A percentile compares a stretch with the other conserved stretches of the same genome.
These are phyloP conservation scores for Isichthys henryi DNA, from an alignment of 2,113 vertebrate genomes.

Conservation along the genomic window DNA sequence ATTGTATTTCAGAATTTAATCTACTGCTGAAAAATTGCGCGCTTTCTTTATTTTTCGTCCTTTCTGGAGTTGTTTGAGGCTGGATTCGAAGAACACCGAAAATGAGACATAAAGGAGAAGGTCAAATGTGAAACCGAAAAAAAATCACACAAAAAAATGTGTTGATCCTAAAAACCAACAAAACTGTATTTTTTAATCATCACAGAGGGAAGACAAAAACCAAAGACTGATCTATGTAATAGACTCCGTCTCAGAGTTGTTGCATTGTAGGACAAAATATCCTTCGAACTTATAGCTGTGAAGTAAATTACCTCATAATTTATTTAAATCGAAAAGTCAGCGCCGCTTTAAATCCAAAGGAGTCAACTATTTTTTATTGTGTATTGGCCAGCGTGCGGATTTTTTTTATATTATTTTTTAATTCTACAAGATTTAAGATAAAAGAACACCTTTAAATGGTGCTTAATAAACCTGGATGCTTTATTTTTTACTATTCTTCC, in stretches of 20 bases:
- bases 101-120: conserved; percentile 36
- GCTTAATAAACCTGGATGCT: conserved; percentile 35
- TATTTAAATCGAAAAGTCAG: conserved; percentile 48
- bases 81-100: conserved; percentile 3
- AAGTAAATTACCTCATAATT: conserved; percentile 63
- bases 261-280: conserved; percentile 35
- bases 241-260: conserved; percentile 31
- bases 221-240: conserved; percentile 56
- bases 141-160: conserved; percentile 22
- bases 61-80: conserved; percentile 23
- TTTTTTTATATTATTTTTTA: conserved; percentile 12
- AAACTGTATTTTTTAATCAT: conserved; percentile 19
- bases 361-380: conserved; percentile 39
- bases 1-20: neutral
- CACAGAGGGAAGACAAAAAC: conserved; percentile 46
- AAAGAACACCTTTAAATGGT: conserved; percentile 30
- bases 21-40: neutral
- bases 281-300: conserved; percentile 30
- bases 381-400: conserved; percentile 13
- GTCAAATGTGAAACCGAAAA: conserved; percentile 42
- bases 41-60: conserved; percentile 5
- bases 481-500: conserved; percentile 33
- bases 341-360: conserved; percentile 52
- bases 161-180: conserved; percentile 33
- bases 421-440: conserved; percentile 11